Percentiles rank a stretch among this genome's conserved stretches.
phyloP scores from a whole-genome alignment of 2,888 invertebrate genomes.

The Drosophila leonis region DNA sequence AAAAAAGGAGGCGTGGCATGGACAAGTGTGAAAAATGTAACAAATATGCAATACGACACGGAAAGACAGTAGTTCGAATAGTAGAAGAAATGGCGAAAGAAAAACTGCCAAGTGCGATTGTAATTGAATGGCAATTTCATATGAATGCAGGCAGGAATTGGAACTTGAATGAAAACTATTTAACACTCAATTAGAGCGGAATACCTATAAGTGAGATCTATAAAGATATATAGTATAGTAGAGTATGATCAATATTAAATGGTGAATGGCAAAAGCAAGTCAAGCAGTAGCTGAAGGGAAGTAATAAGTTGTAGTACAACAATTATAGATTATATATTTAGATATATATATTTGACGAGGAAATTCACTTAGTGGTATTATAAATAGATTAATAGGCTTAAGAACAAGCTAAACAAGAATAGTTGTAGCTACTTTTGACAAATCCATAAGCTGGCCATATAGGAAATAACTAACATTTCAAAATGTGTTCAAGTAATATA shows the following conservation, averaged over 20 bases:
- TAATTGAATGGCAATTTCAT: slow-evolving; percentile 29
- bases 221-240: not conserved
- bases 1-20: slow-evolving; percentile 38
- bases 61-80: slow-evolving; percentile 2
- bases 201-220: not conserved
- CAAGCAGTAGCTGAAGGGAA: not conserved
- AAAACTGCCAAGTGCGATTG: slow-evolving; percentile 13
- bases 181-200: not conserved
- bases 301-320: not conserved
- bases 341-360: not conserved
- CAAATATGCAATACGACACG: slow-evolving; percentile 42
- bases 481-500: not conserved
- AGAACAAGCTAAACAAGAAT: not conserved
- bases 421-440: not conserved
- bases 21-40: slow-evolving; percentile 73
- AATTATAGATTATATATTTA: not conserved
- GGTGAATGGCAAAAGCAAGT: not conserved
- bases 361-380: not conserved
- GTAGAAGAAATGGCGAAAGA: not conserved
- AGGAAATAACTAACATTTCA: not conserved
- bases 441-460: not conserved
- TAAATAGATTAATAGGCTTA: not conserved
- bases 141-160: slow-evolving; percentile 12
- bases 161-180: not conserved
- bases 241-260: not conserved